Evolutionary conservation across 2,797 vertebrate species (phyloP).

Genomic region (Botia almorhae): DNA sequence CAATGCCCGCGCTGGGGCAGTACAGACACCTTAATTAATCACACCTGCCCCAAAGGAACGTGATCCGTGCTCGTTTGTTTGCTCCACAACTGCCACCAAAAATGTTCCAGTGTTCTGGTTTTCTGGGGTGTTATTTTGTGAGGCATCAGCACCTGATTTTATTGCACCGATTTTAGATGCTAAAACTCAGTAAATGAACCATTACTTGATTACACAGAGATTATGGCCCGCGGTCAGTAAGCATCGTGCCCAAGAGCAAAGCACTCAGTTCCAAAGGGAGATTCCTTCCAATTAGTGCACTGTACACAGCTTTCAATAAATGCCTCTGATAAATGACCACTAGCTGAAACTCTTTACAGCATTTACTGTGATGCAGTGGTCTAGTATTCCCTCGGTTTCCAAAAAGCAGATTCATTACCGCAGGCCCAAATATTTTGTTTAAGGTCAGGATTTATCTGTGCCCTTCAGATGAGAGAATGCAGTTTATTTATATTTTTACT

Average conservation of each 20-base stretch:
- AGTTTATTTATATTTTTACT: not conserved
- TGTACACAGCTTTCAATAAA: conserved; percentile 23
- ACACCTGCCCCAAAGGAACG: no score
- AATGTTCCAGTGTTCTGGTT: conserved; percentile 1
- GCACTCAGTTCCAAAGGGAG: not conserved
- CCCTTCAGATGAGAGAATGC: no score
- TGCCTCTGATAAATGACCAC: conserved; percentile 15
- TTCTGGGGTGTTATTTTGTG: not conserved
- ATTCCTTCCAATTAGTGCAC: conserved; percentile 23
- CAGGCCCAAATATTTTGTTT: no score
- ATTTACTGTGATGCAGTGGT: not conserved
- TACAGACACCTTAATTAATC: not conserved
- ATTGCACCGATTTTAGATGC: not conserved
- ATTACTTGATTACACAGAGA: conserved; percentile 30
- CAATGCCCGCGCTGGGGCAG: not conserved
- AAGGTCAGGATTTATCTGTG: not conserved
- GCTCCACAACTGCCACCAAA: not conserved
- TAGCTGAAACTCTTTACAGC: conserved; percentile 27
- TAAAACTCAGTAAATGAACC: conserved; percentile 30
- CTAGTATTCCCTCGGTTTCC: not conserved
- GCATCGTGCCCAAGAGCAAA: conserved; percentile 14
- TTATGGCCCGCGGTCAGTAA: conserved; percentile 23
- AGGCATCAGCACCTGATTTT: not conserved
- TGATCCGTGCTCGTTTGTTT: not conserved
- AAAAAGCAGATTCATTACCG: conserved; percentile 2